Evolutionary conservation across 1,140 invertebrate species (phyloP).

Genomic region (Xylocopa sonorina): DNA sequence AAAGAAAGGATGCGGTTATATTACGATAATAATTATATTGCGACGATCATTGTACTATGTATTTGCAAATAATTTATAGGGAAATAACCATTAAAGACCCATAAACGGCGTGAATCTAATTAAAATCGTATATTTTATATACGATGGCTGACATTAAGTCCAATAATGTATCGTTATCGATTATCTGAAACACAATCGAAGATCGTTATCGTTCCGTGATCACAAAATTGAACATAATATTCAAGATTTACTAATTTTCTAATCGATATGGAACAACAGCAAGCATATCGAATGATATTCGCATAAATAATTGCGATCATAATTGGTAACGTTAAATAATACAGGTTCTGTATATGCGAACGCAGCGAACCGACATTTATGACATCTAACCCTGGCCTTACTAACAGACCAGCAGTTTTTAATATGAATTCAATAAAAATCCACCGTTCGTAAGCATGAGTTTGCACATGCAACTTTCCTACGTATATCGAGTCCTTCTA

Average conservation of each 20-base stretch:
- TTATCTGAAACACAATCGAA: not conserved
- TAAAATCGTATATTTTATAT: not conserved
- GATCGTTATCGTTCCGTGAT: slow-evolving; percentile 6
- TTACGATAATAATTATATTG: not conserved
- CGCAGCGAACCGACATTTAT: not conserved
- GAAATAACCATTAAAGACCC: not conserved
- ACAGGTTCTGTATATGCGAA: not conserved
- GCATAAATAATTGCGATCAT: not conserved
- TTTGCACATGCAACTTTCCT: not conserved
- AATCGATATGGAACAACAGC: not conserved
- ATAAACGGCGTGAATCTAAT: not conserved
- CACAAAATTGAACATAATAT: not conserved
- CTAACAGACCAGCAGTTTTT: not conserved
- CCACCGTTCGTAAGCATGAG: not conserved
- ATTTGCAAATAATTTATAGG: not conserved
- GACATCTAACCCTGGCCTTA: not conserved
- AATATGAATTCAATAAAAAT: not conserved
- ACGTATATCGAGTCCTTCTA: not conserved
- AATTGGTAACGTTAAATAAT: not conserved
- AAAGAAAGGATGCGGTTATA: not conserved
- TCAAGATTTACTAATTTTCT: not conserved
- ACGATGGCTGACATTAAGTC: not conserved
- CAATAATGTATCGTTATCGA: slow-evolving; percentile 8
- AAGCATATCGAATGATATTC: not conserved
- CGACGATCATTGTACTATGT: not conserved